Conservation (phyloP, 2,797 vertebrate genomes). For the Anniella stebbinsi region DNA sequence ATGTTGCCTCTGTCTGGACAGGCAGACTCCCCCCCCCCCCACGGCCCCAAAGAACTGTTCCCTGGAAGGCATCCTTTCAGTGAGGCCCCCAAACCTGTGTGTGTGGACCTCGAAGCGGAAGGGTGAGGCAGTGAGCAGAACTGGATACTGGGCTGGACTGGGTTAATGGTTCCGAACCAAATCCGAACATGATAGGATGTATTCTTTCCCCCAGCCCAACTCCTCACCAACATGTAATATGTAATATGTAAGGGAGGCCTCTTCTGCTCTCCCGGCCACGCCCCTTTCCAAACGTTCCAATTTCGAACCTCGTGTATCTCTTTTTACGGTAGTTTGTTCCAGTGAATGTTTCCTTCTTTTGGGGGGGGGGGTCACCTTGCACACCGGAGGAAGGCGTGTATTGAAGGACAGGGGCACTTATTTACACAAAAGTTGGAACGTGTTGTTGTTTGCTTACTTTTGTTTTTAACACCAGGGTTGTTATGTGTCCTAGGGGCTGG, state of each 20-base stretch:
- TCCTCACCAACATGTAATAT: too few relatives aligned
- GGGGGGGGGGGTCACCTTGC: too few relatives aligned
- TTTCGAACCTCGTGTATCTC: not conserved
- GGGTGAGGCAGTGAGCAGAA: rapidly evolving
- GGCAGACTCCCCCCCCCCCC: too few relatives aligned
- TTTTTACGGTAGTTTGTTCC: not conserved
- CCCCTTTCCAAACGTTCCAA: not conserved
- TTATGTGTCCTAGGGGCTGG: too few relatives aligned
- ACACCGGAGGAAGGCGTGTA: too few relatives aligned
- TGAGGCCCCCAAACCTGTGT: not conserved
- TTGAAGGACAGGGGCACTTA: not conserved
- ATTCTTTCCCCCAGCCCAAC: not conserved
- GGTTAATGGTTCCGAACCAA: too few relatives aligned
- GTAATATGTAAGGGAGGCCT: too few relatives aligned
- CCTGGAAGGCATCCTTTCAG: not conserved
- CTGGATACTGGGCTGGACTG: rapidly evolving
- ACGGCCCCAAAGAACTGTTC: not conserved
- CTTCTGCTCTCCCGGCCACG: not conserved
- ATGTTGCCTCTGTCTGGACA: not conserved
- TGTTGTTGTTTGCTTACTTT: too few relatives aligned
- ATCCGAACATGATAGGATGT: rapidly evolving
- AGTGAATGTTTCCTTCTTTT: not conserved
- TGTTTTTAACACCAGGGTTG: too few relatives aligned
- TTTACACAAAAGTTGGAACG: too few relatives aligned
- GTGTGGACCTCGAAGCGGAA: too few relatives aligned